Evolutionary conservation across 2,888 invertebrate species (phyloP).

Genomic region (Limnephilus lunatus): DNA sequence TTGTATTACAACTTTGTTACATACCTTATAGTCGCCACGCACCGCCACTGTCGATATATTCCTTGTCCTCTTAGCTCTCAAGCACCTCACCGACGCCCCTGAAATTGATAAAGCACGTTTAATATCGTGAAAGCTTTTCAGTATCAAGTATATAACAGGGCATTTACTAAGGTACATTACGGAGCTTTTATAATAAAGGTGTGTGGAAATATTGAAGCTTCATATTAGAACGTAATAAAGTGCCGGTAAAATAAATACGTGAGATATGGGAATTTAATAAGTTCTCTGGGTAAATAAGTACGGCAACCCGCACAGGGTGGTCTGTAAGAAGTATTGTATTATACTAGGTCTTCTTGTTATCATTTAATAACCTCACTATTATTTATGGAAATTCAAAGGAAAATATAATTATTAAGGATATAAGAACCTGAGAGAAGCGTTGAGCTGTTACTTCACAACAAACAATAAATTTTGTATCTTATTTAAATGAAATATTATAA

Average conservation of each 20-base stretch:
- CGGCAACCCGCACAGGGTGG: neutral
- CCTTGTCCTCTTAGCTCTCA: slow-evolving; percentile 25
- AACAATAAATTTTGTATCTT: neutral
- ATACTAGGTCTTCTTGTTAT: neutral
- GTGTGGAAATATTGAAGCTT: slow-evolving; percentile 35
- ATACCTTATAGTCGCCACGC: slow-evolving; percentile 10
- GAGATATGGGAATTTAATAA: neutral
- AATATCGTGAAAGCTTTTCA: slow-evolving; percentile 64
- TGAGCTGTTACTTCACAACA: neutral
- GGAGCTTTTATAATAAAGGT: slow-evolving; percentile 40
- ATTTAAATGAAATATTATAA: neutral
- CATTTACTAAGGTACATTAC: slow-evolving; percentile 40
- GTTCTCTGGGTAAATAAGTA: neutral
- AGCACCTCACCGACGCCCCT: slow-evolving; percentile 54
- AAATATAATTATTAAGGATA: neutral
- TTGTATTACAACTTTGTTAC: neutral
- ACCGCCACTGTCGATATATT: slow-evolving; percentile 46
- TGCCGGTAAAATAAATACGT: neutral
- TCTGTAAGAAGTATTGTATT: neutral
- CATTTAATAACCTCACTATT: neutral
- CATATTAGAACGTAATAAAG: slow-evolving; percentile 12
- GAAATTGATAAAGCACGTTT: slow-evolving; percentile 64
- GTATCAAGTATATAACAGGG: slow-evolving; percentile 37
- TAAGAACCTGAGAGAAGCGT: neutral
- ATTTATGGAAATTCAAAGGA: neutral